A percentile compares a stretch with the other conserved stretches of the same genome.
These are phyloP conservation scores for Micromesistius poutassou DNA, from an alignment of 2,797 vertebrate species.

Conservation along the genomic window DNA sequence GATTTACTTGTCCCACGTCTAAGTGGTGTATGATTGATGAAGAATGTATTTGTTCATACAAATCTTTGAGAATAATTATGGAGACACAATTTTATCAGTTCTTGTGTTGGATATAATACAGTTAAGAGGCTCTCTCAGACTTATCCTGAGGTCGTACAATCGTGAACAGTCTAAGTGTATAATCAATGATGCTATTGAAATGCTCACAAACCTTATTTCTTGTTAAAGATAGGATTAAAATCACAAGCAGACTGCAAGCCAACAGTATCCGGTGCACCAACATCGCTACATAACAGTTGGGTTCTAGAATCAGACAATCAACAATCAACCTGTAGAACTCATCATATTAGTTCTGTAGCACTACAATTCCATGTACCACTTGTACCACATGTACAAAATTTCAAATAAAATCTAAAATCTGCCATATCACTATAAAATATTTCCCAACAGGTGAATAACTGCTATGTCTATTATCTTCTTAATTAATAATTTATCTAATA, in stretches of 20 bases:
- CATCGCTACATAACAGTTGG: background rate
- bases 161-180: background rate
- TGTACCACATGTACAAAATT: background rate
- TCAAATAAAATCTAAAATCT: background rate
- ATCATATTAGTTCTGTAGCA: background rate
- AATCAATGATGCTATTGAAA: background rate
- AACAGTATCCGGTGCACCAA: slow-evolving; percentile 1
- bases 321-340: background rate
- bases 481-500: no score
- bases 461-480: no score
- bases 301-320: background rate
- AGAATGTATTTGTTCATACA: background rate
- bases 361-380: background rate
- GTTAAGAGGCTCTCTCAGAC: background rate
- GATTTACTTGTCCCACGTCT: background rate
- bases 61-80: background rate
- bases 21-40: background rate
- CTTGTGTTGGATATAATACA: background rate
- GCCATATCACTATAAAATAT: background rate
- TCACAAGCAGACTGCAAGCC: background rate
- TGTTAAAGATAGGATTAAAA: background rate
- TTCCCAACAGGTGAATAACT: background rate
- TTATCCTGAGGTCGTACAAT: background rate
- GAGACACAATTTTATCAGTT: background rate
- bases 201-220: slow-evolving; percentile 1